Conservation (phyloP, 2,113 vertebrate species). For the human region GRCh38 chr17:32193001-32193500, state of each 20-base stretch:
- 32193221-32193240: slow-evolving; percentile 95
- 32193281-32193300: not conserved
- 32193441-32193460: not conserved
- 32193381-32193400: not conserved
- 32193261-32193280: not conserved
- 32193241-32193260: slow-evolving; percentile 87
- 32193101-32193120: slow-evolving; percentile 54
- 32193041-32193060: slow-evolving; percentile 42
- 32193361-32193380: not conserved
- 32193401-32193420: not conserved
- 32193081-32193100: slow-evolving; percentile 52
- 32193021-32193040: slow-evolving; percentile 21
- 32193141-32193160: slow-evolving; percentile 98
- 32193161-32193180: slow-evolving; percentile 97
- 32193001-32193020: not conserved
- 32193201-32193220: slow-evolving; percentile 95
- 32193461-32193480: not conserved
- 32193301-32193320: not conserved
- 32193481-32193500: not conserved
- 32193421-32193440: not conserved
- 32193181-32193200: slow-evolving; percentile 99
- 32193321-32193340: slow-evolving; percentile 32
- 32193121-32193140: slow-evolving; percentile 89
- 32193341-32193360: not conserved
- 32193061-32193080: slow-evolving; percentile 33